Evolutionary conservation across 2,888 invertebrate species (phyloP), one percentile per base, ranked within the genome.

Genomic region (Pollenia griseotomentosa): DNA sequence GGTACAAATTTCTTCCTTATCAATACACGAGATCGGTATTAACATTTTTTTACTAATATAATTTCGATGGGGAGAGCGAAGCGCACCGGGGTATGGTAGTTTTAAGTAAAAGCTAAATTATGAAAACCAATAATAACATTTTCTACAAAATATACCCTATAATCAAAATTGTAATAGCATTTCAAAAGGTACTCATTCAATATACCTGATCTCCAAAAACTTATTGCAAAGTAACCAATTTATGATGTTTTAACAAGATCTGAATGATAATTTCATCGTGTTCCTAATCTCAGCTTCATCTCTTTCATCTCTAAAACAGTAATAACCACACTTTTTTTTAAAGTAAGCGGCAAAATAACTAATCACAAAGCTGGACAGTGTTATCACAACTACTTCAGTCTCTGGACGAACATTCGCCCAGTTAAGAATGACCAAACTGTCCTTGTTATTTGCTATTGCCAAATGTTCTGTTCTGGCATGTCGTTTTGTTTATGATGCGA

Each of bases 321-420:
- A 68, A 68, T 59, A 42, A 68, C 75, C 33, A 53, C 14, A 51
- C 48, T 51, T 23, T 74, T 63, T 33, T 33, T 33, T 33, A 1
- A 33, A 33, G 77, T 48, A 79, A 89, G 90, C 92, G 92, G 91
- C 88, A 87, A 78, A 89, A 89, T 88, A 88, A 81, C 86, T 89
- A 91, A 83, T 82, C 70, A 74, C 79, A 84, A 65, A 75, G 85
- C 61, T 53, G 14, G 51, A 57, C 11, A 55, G 44, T 73, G 42
- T 81, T 88, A 84, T 86, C 88, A 82, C 33, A 33, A 33, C 84
- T 59, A n/a, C 23, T 23, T 40, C 44, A 40, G 74, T 71, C 63
- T 80, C 9, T 87, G 40, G 51, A 48, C 57, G 59, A 55, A 73
- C 48, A 68, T 68, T 14, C 46, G 53, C 4, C 23, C 63, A n/a